A percentile compares a stretch with the other conserved stretches of the same genome.
These are phyloP conservation scores for Rhamnusium bicolor DNA, from an alignment of 2,888 invertebrate genomes.

Conservation along the genomic window DNA sequence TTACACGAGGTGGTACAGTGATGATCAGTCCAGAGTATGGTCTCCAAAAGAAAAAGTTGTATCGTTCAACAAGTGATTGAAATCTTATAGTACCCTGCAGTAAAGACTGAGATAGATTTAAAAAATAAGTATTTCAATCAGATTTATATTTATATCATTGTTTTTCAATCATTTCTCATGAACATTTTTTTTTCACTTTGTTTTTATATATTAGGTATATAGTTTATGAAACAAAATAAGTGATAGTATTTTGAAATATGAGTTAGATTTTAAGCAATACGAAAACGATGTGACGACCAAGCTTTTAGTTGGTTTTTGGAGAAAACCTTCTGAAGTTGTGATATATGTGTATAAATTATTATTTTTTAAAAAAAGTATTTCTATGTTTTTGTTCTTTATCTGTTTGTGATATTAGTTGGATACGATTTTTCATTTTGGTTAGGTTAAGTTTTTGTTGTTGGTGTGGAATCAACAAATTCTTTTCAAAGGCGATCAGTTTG, in stretches of 20 bases:
- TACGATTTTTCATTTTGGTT: slow-evolving; percentile 49
- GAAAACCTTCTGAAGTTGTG: slow-evolving; percentile 49
- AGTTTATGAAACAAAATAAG: slow-evolving; percentile 47
- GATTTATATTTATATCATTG: slow-evolving; percentile 42
- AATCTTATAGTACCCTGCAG: slow-evolving; percentile 39
- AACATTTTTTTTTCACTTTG: slow-evolving; percentile 33
- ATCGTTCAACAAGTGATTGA: slow-evolving; percentile 74
- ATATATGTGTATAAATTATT: slow-evolving; percentile 49
- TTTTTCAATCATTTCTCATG: slow-evolving; percentile 36
- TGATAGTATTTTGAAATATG: slow-evolving; percentile 43
- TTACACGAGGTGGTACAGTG: slow-evolving; percentile 88
- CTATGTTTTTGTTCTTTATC: slow-evolving; percentile 44
- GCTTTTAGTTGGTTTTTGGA: slow-evolving; percentile 44
- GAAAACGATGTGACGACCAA: slow-evolving; percentile 49
- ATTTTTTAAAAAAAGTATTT: slow-evolving; percentile 36
- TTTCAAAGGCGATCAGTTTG: slow-evolving; percentile 5
- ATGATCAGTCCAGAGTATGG: slow-evolving; percentile 90
- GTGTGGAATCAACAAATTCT: slow-evolving; percentile 12
- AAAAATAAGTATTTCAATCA: slow-evolving; percentile 39
- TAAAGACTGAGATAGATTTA: slow-evolving; percentile 50
- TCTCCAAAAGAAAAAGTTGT: slow-evolving; percentile 91
- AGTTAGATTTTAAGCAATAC: slow-evolving; percentile 38
- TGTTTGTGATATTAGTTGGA: slow-evolving; percentile 58
- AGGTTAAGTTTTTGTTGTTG: slow-evolving; percentile 22
- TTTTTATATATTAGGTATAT: slow-evolving; percentile 46